These are phyloP conservation scores for Clupea harengus DNA, from an alignment of 2,113 vertebrate species.

Conservation along the genomic window DNA sequence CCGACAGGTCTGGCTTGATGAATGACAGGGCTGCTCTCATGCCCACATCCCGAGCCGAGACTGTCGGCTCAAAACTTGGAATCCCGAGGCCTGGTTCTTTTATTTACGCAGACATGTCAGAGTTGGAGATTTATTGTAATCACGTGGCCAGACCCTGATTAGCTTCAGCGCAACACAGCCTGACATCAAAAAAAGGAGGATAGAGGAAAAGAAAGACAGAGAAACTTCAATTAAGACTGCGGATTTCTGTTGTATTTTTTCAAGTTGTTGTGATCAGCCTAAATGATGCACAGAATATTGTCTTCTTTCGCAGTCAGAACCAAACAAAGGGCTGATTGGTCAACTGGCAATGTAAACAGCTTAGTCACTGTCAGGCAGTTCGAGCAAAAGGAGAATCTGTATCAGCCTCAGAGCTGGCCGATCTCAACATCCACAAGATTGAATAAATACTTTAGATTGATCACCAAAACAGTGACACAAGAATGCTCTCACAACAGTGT, in stretches of 20 bases:
- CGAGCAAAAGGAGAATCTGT: neutral
- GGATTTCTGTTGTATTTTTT: slow-evolving; percentile 32
- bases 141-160: slow-evolving; percentile 66
- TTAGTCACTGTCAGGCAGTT: neutral
- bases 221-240: slow-evolving; percentile 31
- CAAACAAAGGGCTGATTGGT: slow-evolving; percentile 2
- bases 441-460: slow-evolving; percentile 19
- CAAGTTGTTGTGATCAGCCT: slow-evolving; percentile 37
- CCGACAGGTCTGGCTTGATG: slow-evolving; percentile 54
- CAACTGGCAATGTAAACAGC: neutral
- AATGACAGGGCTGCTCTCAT: slow-evolving; percentile 54
- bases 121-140: slow-evolving; percentile 70
- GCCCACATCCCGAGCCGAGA: slow-evolving; percentile 51
- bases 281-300: slow-evolving; percentile 29
- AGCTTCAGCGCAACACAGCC: slow-evolving; percentile 35
- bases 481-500: neutral
- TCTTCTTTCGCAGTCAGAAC: neutral
- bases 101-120: slow-evolving; percentile 69
- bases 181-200: neutral
- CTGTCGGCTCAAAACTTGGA: slow-evolving; percentile 45
- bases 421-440: neutral
- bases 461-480: slow-evolving; percentile 6
- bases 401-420: neutral
- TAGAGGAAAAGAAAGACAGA: slow-evolving; percentile 25
- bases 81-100: slow-evolving; percentile 57